phyloP scores from a whole-genome alignment of 2,797 vertebrate species.

The Hafferia zeledoni region DNA sequence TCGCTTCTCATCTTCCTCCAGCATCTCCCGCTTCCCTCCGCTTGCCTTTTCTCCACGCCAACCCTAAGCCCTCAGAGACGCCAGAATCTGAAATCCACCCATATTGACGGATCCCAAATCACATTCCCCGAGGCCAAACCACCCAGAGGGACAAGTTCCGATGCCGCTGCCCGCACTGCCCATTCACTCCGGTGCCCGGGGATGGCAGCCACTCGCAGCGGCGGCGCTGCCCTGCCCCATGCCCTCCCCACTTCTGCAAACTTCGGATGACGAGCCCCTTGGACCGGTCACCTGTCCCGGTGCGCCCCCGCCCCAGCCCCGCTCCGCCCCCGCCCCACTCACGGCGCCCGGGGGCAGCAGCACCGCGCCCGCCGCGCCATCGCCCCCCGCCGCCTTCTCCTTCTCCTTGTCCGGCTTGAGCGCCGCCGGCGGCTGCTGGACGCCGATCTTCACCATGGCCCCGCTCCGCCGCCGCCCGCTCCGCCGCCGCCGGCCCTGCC shows the following conservation, averaged over 20 bases:
- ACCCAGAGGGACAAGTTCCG: neutral
- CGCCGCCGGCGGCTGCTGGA: neutral
- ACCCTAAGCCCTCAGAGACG: neutral
- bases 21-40: neutral
- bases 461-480: neutral
- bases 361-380: neutral
- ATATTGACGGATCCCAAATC: neutral
- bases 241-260: neutral
- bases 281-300: rapidly evolving
- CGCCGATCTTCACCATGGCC: neutral
- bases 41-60: neutral
- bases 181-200: neutral
- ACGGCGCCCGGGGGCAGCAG: slow-evolving; percentile 25
- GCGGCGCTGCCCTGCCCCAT: neutral
- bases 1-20: neutral
- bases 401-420: slow-evolving; percentile 16
- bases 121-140: neutral
- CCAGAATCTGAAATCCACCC: neutral
- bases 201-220: too few relatives aligned
- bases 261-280: neutral
- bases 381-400: neutral
- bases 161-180: neutral
- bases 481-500: neutral
- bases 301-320: neutral
- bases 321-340: neutral